phyloP scores from a whole-genome alignment of 2,113 vertebrate genomes.

The Acrocephalus arundinaceus region DNA sequence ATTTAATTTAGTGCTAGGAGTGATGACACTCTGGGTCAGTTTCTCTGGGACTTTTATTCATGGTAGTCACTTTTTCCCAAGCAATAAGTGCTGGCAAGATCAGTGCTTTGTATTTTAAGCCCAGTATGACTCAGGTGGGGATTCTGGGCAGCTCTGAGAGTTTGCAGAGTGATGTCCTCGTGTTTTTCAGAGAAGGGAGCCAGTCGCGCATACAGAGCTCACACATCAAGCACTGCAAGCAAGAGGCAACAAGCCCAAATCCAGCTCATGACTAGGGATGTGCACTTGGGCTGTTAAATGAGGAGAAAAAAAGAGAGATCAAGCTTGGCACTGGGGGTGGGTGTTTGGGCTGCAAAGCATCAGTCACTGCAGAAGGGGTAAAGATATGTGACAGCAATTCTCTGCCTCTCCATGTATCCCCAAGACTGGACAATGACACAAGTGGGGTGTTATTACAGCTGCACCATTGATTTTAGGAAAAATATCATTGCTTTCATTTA shows the following conservation, averaged over 20 bases:
- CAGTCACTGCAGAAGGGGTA: not conserved
- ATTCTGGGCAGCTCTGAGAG: not conserved
- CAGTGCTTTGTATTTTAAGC: not conserved
- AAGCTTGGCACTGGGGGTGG: not conserved
- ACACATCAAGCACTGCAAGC: not conserved
- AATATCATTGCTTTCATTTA: not conserved
- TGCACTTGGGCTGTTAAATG: constrained; percentile 14
- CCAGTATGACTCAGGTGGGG: not conserved
- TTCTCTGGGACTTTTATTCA: not conserved
- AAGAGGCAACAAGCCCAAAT: constrained; percentile 1
- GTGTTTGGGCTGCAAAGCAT: not conserved
- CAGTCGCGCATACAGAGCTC: not conserved
- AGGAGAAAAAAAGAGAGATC: not conserved
- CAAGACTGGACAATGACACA: not conserved
- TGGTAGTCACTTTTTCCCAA: not conserved
- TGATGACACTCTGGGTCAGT: not conserved
- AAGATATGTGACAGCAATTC: not conserved
- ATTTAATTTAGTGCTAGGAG: not conserved
- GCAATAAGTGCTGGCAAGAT: not conserved
- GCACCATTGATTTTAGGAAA: not conserved
- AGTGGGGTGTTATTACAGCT: not conserved
- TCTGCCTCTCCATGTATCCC: not conserved
- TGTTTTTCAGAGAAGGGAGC: not conserved
- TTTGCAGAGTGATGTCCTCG: not conserved
- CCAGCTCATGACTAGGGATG: not conserved